These are phyloP conservation scores for Drosophila koepferae DNA, from an alignment of 2,888 invertebrate genomes.

Conservation along the genomic window DNA sequence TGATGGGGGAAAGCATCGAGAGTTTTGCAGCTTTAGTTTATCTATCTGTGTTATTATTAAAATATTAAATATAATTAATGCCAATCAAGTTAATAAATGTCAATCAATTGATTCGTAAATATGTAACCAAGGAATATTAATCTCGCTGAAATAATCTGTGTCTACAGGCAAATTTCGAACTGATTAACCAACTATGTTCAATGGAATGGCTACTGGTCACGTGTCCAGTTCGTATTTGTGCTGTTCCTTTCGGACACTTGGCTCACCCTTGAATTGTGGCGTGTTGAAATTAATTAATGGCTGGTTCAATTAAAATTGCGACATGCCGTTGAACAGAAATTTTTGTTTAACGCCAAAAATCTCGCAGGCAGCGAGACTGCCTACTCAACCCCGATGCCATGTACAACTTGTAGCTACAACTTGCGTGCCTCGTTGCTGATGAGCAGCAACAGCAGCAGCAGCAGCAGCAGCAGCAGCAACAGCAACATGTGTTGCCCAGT, in stretches of 20 bases:
- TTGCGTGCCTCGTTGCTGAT: slow-evolving; percentile 76
- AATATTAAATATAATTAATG: no score
- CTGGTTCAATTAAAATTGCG: slow-evolving; percentile 85
- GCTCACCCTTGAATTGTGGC: slow-evolving; percentile 34
- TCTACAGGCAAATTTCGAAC: neutral
- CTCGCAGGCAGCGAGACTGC: slow-evolving; percentile 19
- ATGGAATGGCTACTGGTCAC: slow-evolving; percentile 25
- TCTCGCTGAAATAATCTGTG: neutral
- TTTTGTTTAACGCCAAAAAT: slow-evolving; percentile 52
- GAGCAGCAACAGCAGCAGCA: slow-evolving; percentile 54
- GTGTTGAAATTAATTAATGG: slow-evolving; percentile 84
- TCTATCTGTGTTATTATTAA: no score
- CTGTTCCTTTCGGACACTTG: neutral
- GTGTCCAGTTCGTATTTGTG: slow-evolving; percentile 21
- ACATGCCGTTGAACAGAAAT: slow-evolving; percentile 82
- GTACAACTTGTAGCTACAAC: slow-evolving; percentile 79
- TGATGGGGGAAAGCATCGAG: no score
- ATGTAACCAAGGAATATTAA: no score
- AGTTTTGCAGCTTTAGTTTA: no score
- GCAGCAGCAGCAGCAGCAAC: slow-evolving; percentile 31
- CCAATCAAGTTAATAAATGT: neutral
- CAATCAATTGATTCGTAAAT: neutral
- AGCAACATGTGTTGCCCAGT: slow-evolving; percentile 69
- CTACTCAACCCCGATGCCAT: slow-evolving; percentile 50
- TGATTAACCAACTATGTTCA: slow-evolving; percentile 22